Evolutionary conservation across 1,140 invertebrate genomes (phyloP), one percentile per base, ranked within the genome.

Genomic region (Melanaphis sacchari): DNA sequence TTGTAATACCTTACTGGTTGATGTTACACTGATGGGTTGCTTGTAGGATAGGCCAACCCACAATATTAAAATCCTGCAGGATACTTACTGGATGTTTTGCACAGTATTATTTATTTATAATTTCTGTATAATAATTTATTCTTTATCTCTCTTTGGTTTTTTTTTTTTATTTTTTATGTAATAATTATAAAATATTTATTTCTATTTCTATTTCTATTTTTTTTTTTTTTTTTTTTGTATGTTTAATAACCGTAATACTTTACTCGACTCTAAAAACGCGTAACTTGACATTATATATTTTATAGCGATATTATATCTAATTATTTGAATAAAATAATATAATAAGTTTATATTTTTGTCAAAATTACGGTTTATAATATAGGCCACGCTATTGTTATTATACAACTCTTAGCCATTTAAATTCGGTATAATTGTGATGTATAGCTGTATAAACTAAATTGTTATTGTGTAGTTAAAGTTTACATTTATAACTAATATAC

Each of bases 401-500:
- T 82, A 82, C 22, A 82, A 36, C 38, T 36, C 36, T 22, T 21
- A 82, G 38, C 38, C n/a, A 40, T 82, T 82, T 82, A 82, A 40
- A 82, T 40, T 40, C 22, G 36, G 81, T 82, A 6, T 82, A 82
- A 82, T 82, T 38, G 24, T 82, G 36, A 82, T 38, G 8, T 82
- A 82, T 40, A 36, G 15, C 21, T 82, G 40, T 82, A 82, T 9
- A 40, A 8, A 82, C 59, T 76, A n/a, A 76, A 76, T 76, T 38
- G 81, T 36, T 82, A 82, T 36, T 82, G 36, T 38, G 11, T 40
- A 84, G 82, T 26, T 84, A 84, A 84, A 84, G 22, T 84, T 40
- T 84, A 24, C 40, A 84, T 40, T 84, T 84, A 87, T 87, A 87
- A 21, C 40, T 43, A 43, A 87, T 43, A 87, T 87, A 87, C 41